These are phyloP conservation scores for Candoia aspera DNA, from an alignment of 2,113 vertebrate species.

Conservation along the genomic window DNA sequence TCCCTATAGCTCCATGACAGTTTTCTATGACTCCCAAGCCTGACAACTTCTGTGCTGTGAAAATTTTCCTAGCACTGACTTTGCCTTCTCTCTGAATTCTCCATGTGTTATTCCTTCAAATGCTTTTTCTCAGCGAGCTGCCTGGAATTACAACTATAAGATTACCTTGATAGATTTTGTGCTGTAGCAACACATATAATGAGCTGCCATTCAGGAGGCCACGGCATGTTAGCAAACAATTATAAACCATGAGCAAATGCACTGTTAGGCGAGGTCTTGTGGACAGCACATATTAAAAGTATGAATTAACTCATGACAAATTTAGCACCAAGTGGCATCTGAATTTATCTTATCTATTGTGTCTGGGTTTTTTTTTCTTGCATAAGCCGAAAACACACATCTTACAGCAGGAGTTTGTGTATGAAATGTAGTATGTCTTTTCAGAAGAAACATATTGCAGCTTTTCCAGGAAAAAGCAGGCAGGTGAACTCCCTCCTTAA, in stretches of 20 bases:
- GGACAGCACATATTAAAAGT: neutral
- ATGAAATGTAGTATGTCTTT: neutral
- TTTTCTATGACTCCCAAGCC: neutral
- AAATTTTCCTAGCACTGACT: neutral
- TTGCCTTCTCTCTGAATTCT: neutral
- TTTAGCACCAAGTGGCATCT: neutral
- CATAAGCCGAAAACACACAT: neutral
- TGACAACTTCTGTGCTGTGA: neutral
- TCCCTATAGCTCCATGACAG: neutral
- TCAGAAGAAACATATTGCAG: neutral
- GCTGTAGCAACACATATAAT: neutral
- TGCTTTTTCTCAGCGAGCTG: neutral
- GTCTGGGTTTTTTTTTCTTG: neutral
- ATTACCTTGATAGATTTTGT: neutral
- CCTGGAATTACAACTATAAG: neutral
- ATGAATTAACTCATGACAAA: neutral
- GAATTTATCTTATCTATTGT: neutral
- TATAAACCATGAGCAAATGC: neutral
- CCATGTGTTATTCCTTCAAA: neutral
- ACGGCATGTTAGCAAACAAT: neutral
- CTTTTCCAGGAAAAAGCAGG: no score
- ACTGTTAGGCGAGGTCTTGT: neutral
- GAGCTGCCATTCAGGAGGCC: neutral
- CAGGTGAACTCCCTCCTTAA: no score
- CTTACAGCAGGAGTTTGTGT: neutral